Evolutionary conservation across 2,888 invertebrate species (phyloP), one percentile per base, ranked within the genome.

Genomic region (Eustalomyia histrio): DNA sequence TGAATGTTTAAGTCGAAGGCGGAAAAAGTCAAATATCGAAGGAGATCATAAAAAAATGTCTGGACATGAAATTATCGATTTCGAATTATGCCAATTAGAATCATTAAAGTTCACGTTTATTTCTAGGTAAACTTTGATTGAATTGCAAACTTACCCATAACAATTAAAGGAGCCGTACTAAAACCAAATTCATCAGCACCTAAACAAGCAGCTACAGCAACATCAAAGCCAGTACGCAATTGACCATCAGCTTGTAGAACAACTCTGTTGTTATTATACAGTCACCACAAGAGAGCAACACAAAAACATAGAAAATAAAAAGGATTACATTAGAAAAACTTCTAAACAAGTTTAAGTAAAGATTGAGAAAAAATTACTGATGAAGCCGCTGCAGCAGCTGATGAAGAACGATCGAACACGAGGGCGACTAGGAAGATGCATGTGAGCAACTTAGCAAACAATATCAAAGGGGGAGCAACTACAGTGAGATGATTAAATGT

Each of bases 101-200:
- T n/a, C n/a, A n/a, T n/a, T n/a, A n/a, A n/a, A n/a, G n/a, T n/a
- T n/a, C n/a, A n/a, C n/a, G n/a, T n/a, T n/a, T n/a, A n/a, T n/a
- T n/a, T n/a, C n/a, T n/a, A n/a, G n/a, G n/a, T n/a, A n/a, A n/a
- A n/a, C n/a, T n/a, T n/a, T n/a, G n/a, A n/a, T n/a, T n/a, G n/a
- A n/a, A n/a, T n/a, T n/a, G n/a, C n/a, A 24, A 21, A 83, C 87
- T 89, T 87, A 93, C 93, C 99, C 91, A 99, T 94, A 1, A 97
- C 98, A 87, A 99, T 99, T 67, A 99, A 92, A 0, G 99, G 99
- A 2, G 99, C 99, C 0, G 99, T 99, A 89, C 98, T 98, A 92
- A 99, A 97, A 21, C 99, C 99, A 89, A 99, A 97, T 91, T 99
- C 99, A 90, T 99, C 99, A 9, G 99, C 99, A 24, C 99, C 99